Percentiles rank a stretch among this genome's conserved stretches.
These are phyloP conservation scores for Catalaphyllia jardinei DNA, from an alignment of 64 coral and sea anemone species.

Conservation along the genomic window DNA sequence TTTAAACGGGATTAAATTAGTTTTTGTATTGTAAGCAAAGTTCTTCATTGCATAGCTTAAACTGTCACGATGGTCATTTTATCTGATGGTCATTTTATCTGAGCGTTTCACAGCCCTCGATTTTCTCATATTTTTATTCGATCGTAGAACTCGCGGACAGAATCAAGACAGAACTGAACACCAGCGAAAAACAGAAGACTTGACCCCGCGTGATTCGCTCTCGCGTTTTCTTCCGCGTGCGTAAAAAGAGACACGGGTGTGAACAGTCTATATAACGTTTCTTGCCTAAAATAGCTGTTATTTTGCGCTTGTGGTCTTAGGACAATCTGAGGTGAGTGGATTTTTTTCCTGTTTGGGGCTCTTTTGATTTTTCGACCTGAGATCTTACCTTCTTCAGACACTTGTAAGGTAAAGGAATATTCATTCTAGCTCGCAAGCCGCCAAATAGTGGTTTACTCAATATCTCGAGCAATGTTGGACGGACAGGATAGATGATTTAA, in stretches of 20 bases:
- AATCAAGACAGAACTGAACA: no score
- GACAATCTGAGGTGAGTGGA: not conserved
- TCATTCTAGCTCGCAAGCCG: not conserved
- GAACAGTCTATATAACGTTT: not conserved
- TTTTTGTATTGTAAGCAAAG: not conserved
- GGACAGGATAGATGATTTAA: not conserved
- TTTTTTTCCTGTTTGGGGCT: slow-evolving; percentile 30
- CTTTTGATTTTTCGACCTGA: not conserved
- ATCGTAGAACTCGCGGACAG: no score
- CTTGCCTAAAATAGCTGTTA: not conserved
- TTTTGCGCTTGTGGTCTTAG: not conserved
- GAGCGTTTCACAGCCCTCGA: no score
- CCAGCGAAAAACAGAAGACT: no score
- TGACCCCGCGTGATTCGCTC: no score
- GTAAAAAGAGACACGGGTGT: no score
- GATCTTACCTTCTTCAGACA: not conserved
- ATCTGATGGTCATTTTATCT: no score
- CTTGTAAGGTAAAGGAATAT: not conserved
- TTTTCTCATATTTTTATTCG: no score
- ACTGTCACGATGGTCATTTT: not conserved
- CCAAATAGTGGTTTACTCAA: not conserved
- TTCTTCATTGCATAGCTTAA: not conserved
- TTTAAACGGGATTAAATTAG: not conserved
- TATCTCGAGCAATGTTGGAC: not conserved
- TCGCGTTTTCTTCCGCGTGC: no score